Evolutionary conservation across 2,888 invertebrate genomes (phyloP).

Genomic region (Ormia ochracea): DNA sequence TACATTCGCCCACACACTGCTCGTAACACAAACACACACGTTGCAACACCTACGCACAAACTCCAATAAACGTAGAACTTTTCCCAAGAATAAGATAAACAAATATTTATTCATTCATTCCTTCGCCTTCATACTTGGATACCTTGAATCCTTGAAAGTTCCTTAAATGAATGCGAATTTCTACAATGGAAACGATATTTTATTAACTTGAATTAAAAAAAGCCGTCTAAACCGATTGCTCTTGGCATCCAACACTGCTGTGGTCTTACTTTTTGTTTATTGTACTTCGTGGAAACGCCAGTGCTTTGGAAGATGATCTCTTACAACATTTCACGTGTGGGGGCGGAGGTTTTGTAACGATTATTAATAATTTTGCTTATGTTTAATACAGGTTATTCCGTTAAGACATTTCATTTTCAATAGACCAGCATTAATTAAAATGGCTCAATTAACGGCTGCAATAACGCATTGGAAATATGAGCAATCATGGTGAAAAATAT

Average conservation of each 20-base stretch:
- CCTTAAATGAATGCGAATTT: conserved; percentile 14
- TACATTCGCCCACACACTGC: background rate
- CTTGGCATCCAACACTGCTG: conserved; percentile 10
- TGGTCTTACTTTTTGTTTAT: background rate
- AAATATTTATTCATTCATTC: background rate
- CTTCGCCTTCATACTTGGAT: background rate
- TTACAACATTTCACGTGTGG: background rate
- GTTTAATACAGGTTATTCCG: too few relatives aligned
- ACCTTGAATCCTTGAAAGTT: conserved; percentile 35
- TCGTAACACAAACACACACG: background rate
- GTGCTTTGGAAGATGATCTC: background rate
- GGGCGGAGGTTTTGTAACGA: background rate
- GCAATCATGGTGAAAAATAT: too few relatives aligned
- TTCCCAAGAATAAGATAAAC: background rate
- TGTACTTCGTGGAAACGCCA: background rate
- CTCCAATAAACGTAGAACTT: background rate
- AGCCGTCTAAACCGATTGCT: background rate
- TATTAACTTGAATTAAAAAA: background rate
- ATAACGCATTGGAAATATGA: too few relatives aligned
- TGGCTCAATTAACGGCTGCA: too few relatives aligned
- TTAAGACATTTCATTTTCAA: too few relatives aligned
- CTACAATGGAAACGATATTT: conserved; percentile 22
- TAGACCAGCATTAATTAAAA: too few relatives aligned
- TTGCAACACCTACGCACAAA: background rate
- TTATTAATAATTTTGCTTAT: background rate